Conservation (phyloP, 2,888 invertebrate genomes). For the Drosophila paracracens region DNA sequence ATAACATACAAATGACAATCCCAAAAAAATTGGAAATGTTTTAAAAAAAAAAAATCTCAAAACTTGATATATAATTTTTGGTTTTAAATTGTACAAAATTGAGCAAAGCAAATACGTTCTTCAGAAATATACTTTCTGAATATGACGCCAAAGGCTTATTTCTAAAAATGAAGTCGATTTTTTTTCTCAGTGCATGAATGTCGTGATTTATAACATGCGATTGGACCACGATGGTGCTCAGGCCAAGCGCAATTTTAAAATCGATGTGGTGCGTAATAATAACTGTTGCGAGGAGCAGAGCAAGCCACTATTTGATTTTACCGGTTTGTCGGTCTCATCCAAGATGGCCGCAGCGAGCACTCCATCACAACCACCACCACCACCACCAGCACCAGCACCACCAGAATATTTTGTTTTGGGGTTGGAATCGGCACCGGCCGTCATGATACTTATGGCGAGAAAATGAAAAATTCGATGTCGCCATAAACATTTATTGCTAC, state of each 20-base stretch:
- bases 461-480: constrained; percentile 82
- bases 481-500: constrained; percentile 81
- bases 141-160: neutral
- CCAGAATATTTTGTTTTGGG: constrained; percentile 18
- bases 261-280: neutral
- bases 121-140: neutral
- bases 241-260: neutral
- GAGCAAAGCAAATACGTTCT: neutral
- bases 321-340: constrained; percentile 19
- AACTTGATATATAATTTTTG: neutral
- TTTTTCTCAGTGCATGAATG: neutral
- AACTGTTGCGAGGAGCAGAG: neutral
- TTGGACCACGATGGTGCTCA: neutral
- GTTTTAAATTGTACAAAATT: neutral
- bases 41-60: neutral
- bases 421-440: constrained; percentile 69
- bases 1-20: no score
- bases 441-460: constrained; percentile 75
- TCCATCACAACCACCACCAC: constrained; percentile 16
- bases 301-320: constrained; percentile 36
- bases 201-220: constrained; percentile 59
- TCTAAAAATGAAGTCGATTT: neutral
- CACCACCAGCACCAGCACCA: neutral
- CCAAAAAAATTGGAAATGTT: neutral
- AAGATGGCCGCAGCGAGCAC: constrained; percentile 60